Evolutionary conservation across 2,113 vertebrate species (phyloP), one percentile per base, ranked within the genome.

Genomic region (Archocentrus centrarchus): DNA sequence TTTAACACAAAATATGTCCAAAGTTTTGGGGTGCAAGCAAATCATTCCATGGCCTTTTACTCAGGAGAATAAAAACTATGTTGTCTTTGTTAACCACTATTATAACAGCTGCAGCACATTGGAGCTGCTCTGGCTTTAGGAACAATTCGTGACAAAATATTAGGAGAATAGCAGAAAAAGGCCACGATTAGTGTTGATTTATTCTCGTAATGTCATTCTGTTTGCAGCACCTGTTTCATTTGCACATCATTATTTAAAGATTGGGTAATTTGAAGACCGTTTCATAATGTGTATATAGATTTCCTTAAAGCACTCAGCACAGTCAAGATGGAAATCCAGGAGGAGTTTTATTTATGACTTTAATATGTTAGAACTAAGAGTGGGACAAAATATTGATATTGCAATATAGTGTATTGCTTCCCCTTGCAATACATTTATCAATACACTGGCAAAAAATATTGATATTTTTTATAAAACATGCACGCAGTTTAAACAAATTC

Each of bases 191-290:
- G 47, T 1, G 0, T 73, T 73, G 68, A 73, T 73, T 73, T 18
- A 30, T 30, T 73, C 0, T 0, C n/a, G 20, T 32, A 73, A 55
- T 73, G 0, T 17, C 14, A 24, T 18, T 2, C 7, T 22, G 18
- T 79, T 18, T 66, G 39, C 18, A 24, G 39, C 18, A 68, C 15
- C 32, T 14, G 55, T 32, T 47, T 73, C 32, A 63, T 63, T 82
- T 37, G n/a, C 27, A 73, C 30, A 22, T 78, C 10, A 81, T 70
- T 77, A 78, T 47, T 5, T 62, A 57, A 76, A 57, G 47, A 59
- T 79, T 77, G 53, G 15, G 62, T 63, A 3, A 66, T 68, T 79
- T 79, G 17, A 53, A 35, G 53, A 78, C 30, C 1, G 13, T 8
- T 60, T 35, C 55, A 53, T 32, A 32, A 58, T 41, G 30, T 41